These are phyloP conservation scores for Brachynemurus nebulosus DNA, from an alignment of 2,888 invertebrate species.

Conservation along the genomic window DNA sequence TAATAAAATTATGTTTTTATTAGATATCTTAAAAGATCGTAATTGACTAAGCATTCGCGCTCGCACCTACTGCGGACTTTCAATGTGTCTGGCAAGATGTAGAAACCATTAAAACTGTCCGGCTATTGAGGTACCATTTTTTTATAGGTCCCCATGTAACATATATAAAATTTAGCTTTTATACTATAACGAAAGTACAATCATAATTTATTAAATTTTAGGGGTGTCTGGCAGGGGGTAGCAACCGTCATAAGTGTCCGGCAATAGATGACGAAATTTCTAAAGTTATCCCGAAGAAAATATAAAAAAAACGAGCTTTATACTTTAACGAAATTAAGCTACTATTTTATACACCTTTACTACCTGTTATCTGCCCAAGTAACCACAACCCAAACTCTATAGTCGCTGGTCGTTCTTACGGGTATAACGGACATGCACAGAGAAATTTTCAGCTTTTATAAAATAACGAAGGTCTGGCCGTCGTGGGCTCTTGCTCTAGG, in stretches of 20 bases:
- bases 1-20: neutral
- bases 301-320: slow-evolving; percentile 1
- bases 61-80: slow-evolving; percentile 2
- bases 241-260: slow-evolving; percentile 6
- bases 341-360: slow-evolving; percentile 5
- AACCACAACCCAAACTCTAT: slow-evolving; percentile 4
- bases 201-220: slow-evolving; percentile 5
- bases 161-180: slow-evolving; percentile 12
- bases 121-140: slow-evolving; percentile 8
- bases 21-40: slow-evolving; percentile 1
- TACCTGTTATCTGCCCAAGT: slow-evolving; percentile 3
- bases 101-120: slow-evolving; percentile 6
- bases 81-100: slow-evolving; percentile 5
- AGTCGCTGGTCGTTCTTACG: slow-evolving; percentile 1
- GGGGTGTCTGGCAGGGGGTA: slow-evolving; percentile 8
- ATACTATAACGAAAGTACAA: slow-evolving; percentile 10
- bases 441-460: slow-evolving; percentile 3
- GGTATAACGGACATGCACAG: slow-evolving; percentile 2
- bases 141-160: slow-evolving; percentile 10
- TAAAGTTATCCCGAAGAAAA: too few species aligned
- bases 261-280: slow-evolving; percentile 6
- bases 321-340: slow-evolving; percentile 1
- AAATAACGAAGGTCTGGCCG: too few species aligned
- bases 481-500: too few species aligned
- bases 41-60: slow-evolving; percentile 1